phyloP scores from a whole-genome alignment of 2,797 vertebrate genomes.

The Eulemur albifrons region DNA sequence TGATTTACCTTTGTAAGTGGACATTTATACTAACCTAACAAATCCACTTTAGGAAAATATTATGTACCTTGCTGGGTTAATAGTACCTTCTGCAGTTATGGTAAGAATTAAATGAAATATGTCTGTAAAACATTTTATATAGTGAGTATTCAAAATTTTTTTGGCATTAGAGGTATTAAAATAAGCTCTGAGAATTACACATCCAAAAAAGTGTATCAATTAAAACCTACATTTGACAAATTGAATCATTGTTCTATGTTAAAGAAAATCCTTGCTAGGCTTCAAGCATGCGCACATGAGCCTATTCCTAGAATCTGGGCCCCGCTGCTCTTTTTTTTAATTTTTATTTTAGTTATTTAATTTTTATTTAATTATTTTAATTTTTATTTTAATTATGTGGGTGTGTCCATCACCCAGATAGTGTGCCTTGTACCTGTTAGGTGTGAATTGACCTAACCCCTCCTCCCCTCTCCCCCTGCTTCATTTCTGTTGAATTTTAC shows the following conservation, averaged over 20 bases:
- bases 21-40: slow-evolving; percentile 45
- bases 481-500: no score
- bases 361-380: no score
- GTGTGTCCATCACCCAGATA: no score
- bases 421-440: no score
- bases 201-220: neutral
- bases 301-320: neutral
- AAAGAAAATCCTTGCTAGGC: neutral
- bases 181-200: slow-evolving; percentile 1
- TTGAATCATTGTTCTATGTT: slow-evolving; percentile 5
- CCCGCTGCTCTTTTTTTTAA: neutral
- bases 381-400: no score
- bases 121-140: slow-evolving; percentile 24
- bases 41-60: slow-evolving; percentile 39
- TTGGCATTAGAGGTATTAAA: slow-evolving; percentile 17
- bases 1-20: slow-evolving; percentile 40
- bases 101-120: slow-evolving; percentile 54
- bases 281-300: neutral
- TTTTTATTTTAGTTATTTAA: no score
- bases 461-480: no score
- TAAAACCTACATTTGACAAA: slow-evolving; percentile 12
- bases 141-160: slow-evolving; percentile 5
- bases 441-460: no score
- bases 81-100: slow-evolving; percentile 2
- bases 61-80: slow-evolving; percentile 37